Conservation (phyloP, 2,888 invertebrate genomes). For the Agonum fuliginosum region DNA sequence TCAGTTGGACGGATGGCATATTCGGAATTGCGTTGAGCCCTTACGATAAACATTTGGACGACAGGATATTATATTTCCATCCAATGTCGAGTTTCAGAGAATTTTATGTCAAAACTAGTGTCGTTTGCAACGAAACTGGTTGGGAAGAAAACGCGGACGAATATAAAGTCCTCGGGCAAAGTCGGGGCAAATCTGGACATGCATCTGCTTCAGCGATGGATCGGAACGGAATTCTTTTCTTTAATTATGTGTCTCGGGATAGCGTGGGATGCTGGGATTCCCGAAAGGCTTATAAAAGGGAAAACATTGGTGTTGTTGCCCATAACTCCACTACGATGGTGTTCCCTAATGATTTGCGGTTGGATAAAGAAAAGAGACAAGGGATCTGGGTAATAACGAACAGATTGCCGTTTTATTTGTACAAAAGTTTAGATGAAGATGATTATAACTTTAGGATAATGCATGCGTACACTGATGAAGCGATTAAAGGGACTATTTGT, state of each 20-base stretch:
- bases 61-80: slow-evolving; percentile 84
- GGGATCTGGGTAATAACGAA: slow-evolving; percentile 87
- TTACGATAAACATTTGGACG: slow-evolving; percentile 71
- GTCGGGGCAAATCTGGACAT: slow-evolving; percentile 80
- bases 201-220: slow-evolving; percentile 85
- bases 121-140: slow-evolving; percentile 78
- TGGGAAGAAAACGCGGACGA: slow-evolving; percentile 70
- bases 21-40: slow-evolving; percentile 85
- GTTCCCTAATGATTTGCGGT: slow-evolving; percentile 88
- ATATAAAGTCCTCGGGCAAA: slow-evolving; percentile 70
- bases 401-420: slow-evolving; percentile 83
- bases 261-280: slow-evolving; percentile 89
- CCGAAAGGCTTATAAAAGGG: slow-evolving; percentile 79
- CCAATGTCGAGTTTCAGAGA: slow-evolving; percentile 88
- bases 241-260: slow-evolving; percentile 85
- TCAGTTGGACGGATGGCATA: slow-evolving; percentile 89
- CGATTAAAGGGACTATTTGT: slow-evolving; percentile 81
- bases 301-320: slow-evolving; percentile 79
- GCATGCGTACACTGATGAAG: slow-evolving; percentile 79
- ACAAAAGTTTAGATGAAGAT: slow-evolving; percentile 77
- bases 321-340: slow-evolving; percentile 79
- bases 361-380: slow-evolving; percentile 82
- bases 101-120: slow-evolving; percentile 82
- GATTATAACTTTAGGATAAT: slow-evolving; percentile 85
- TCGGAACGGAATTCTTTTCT: slow-evolving; percentile 84